These are phyloP conservation scores for Arenaria interpres DNA, from an alignment of 2,113 vertebrate genomes.

Conservation along the genomic window DNA sequence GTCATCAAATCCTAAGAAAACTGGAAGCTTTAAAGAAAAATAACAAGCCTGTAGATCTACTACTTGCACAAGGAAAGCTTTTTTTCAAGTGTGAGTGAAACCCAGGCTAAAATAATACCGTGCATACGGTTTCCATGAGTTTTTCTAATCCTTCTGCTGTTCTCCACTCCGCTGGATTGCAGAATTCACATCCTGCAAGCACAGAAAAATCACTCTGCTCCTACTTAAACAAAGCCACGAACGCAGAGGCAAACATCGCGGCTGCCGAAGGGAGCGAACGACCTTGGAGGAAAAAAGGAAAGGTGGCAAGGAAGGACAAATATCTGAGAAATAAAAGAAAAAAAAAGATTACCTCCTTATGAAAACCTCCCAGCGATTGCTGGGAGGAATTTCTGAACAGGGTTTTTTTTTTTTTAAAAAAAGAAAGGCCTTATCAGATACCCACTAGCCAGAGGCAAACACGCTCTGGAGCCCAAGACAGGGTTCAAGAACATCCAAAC, in stretches of 20 bases:
- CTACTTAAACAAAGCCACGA: neutral
- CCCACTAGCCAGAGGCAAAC: neutral
- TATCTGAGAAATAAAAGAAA: neutral
- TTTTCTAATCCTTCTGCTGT: neutral
- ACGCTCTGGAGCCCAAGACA: neutral
- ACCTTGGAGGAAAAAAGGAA: neutral
- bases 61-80: neutral
- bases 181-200: neutral
- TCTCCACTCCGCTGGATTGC: neutral
- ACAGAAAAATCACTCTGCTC: neutral
- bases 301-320: neutral
- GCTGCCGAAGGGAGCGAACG: neutral
- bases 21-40: neutral
- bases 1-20: neutral
- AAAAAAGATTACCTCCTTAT: neutral
- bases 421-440: neutral
- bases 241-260: neutral
- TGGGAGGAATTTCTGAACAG: neutral
- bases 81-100: neutral
- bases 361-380: neutral
- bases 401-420: neutral
- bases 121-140: neutral
- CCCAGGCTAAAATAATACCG: neutral
- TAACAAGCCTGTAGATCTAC: neutral
- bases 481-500: neutral